Evolutionary conservation across 2,113 vertebrate species (phyloP), one percentile per base, ranked within the genome.

Genomic region (Eolophus roseicapilla): DNA sequence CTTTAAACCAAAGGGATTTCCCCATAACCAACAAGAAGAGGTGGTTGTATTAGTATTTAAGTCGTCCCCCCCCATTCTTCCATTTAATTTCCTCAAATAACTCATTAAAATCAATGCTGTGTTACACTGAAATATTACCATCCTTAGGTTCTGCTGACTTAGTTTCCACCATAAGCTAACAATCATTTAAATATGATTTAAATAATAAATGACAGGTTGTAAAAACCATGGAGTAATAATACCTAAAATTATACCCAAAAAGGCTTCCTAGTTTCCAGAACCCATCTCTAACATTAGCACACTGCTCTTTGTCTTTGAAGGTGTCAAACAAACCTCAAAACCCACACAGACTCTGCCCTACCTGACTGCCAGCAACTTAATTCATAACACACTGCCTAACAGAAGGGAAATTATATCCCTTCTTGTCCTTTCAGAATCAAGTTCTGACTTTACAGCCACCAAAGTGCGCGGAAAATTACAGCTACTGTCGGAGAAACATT

Each of bases 401-500:
- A 79, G 69, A 73, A 81, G 16, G 29, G 64, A 39, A 84, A 70
- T 68, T 31, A 67, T n/a, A 87, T 28, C 79, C 47, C 15, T 85
- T 43, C 24, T 57, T 76, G 75, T 92, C 39, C 71, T 70, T 91
- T 88, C 39, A 81, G 50, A 90, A 77, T 74, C 59, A 57, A 76
- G 49, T 86, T 80, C 82, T 92, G 85, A 71, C 87, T 96, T 84
- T 79, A 25, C 74, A 85, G 43, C 11, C 71, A 77, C 88, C 47
- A 37, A 80, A 95, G 71, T 15, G 24, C 67, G 87, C 79, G 91
- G 93, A 96, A 97, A 96, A 94, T 89, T 88, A 90, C 78, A 93
- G 86, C 62, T 65, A 29, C 75, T 83, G 82, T 92, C 7, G 7
- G 82, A 81, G 91, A 92, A 96, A 92, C 77, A 78, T 84, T 93